Percentiles rank a stretch among this genome's conserved stretches.
Evolutionary conservation across 2,113 vertebrate species (phyloP).

Genomic region (Callipepla californica): DNA sequence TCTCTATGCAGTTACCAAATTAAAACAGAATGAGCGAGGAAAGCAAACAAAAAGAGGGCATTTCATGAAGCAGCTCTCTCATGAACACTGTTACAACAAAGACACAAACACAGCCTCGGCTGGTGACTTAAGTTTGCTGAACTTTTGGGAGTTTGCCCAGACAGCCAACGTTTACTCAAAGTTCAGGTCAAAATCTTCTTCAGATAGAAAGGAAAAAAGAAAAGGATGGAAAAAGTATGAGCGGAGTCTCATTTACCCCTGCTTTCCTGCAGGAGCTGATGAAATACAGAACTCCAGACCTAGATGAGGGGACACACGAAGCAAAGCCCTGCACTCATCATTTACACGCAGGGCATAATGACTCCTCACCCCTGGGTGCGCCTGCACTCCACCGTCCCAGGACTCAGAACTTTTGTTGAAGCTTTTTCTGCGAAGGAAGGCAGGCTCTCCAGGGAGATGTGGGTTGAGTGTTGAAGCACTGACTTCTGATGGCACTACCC

Average conservation of each 20-base stretch:
- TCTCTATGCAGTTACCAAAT: slow-evolving; percentile 5
- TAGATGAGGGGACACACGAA: background rate
- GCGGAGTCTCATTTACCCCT: background rate
- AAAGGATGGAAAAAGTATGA: background rate
- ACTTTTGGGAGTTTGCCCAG: background rate
- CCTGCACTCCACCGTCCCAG: background rate
- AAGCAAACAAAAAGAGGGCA: slow-evolving; percentile 31
- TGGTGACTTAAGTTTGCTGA: background rate
- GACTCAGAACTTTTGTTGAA: background rate
- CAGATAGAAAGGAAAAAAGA: background rate
- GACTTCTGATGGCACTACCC: background rate
- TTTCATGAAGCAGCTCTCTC: slow-evolving; percentile 33
- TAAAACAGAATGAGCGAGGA: slow-evolving; percentile 17
- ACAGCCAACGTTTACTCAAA: background rate
- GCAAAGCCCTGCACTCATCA: background rate
- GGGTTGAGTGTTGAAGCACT: background rate
- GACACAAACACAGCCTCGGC: background rate
- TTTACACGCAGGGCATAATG: background rate
- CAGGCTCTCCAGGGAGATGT: background rate
- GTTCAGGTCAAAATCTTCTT: background rate
- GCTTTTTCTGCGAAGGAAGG: background rate
- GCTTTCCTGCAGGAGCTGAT: background rate
- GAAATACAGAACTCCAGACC: background rate
- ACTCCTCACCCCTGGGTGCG: background rate
- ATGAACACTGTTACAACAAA: background rate